These are phyloP conservation scores for Nerophis ophidion DNA, from an alignment of 2,113 vertebrate species.

Conservation along the genomic window DNA sequence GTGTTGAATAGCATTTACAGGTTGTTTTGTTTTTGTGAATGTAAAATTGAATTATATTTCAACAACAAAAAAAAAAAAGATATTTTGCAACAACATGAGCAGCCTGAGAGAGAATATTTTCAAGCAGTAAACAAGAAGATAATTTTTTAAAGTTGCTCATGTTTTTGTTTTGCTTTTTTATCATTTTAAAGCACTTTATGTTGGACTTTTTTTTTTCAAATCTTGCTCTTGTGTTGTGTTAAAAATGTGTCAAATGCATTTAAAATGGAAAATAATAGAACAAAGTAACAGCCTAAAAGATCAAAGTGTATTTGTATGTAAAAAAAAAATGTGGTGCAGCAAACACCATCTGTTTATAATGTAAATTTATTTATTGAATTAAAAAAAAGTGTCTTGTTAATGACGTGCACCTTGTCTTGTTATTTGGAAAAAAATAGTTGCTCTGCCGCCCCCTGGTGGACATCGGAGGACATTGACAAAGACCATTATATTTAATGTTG, in stretches of 20 bases:
- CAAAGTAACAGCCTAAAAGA: constrained; percentile 59
- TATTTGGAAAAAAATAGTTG: neutral
- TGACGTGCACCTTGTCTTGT: constrained; percentile 40
- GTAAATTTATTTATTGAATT: constrained; percentile 98
- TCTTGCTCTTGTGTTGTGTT: constrained; percentile 60
- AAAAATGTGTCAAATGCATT: constrained; percentile 48
- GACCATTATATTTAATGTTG: no score
- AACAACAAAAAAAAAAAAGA: constrained; percentile 20
- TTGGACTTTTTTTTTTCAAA: constrained; percentile 67
- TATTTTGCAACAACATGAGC: constrained; percentile 61
- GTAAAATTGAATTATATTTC: constrained; percentile 51
- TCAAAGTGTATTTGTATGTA: constrained; percentile 69
- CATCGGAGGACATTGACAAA: neutral
- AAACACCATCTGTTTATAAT: constrained; percentile 80
- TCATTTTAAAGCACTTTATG: constrained; percentile 75
- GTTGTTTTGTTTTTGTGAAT: constrained; percentile 66
- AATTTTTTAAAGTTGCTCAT: constrained; percentile 45
- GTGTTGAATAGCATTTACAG: constrained; percentile 55
- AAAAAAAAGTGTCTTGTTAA: constrained; percentile 82
- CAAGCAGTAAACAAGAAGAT: neutral
- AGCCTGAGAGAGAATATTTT: constrained; percentile 31
- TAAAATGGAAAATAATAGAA: constrained; percentile 23
- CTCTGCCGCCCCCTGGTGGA: constrained; percentile 60
- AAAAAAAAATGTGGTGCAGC: constrained; percentile 72
- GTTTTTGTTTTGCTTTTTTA: constrained; percentile 31